phyloP scores from a whole-genome alignment of 2,113 vertebrate species.

The Grantiella picta region DNA sequence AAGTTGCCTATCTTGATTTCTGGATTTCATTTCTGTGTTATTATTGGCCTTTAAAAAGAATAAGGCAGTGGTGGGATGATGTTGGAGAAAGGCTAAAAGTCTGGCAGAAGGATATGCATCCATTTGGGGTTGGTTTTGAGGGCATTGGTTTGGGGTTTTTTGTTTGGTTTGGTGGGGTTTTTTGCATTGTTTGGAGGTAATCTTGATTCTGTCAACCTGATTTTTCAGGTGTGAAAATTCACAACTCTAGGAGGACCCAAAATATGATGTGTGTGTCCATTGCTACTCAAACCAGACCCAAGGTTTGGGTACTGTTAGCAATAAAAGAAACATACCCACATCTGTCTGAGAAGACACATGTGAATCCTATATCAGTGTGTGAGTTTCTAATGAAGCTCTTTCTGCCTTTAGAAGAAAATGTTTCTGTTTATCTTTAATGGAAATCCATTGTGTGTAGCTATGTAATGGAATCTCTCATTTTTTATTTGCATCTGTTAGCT shows the following conservation, averaged over 20 bases:
- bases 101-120: neutral
- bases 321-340: neutral
- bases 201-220: neutral
- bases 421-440: conserved; percentile 22
- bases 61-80: neutral
- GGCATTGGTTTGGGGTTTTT: accelerated
- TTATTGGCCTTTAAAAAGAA: neutral
- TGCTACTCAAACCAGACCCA: neutral
- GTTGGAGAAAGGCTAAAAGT: neutral
- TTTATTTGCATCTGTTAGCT: conserved; percentile 70
- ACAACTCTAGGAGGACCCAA: neutral
- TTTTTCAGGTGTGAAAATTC: neutral
- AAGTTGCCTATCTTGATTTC: neutral
- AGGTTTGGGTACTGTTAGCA: neutral
- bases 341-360: neutral
- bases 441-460: conserved; percentile 6
- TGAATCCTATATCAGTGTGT: neutral
- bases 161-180: accelerated
- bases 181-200: neutral
- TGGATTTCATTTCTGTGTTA: neutral
- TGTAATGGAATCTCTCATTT: conserved; percentile 51
- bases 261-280: neutral
- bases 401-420: neutral
- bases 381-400: neutral
- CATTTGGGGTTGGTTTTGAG: neutral